Conservation (phyloP, 2,113 vertebrate genomes). For the Sylvia atricapilla region DNA sequence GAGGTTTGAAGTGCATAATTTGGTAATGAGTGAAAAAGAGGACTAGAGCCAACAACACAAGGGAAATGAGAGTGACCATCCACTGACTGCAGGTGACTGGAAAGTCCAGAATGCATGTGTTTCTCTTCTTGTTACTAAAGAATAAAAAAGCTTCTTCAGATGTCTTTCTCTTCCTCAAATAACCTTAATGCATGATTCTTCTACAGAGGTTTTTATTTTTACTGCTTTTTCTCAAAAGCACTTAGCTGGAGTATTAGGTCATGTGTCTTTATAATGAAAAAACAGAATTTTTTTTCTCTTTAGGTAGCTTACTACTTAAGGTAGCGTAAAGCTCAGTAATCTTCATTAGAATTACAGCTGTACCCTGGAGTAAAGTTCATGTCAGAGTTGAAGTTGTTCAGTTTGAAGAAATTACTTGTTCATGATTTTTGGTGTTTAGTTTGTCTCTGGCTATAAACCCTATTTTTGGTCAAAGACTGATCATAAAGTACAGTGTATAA, state of each 20-base stretch:
- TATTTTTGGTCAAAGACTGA: background rate
- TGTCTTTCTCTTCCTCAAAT: background rate
- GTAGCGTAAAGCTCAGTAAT: background rate
- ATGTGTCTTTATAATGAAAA: background rate
- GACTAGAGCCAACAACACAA: background rate
- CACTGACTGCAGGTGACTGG: background rate
- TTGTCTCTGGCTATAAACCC: background rate
- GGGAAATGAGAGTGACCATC: background rate
- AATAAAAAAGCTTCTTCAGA: background rate
- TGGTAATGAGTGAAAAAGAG: background rate
- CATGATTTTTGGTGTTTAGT: background rate
- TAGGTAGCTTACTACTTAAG: background rate
- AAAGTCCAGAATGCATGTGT: background rate
- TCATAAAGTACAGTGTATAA: background rate
- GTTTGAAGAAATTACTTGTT: background rate
- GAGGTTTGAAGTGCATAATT: background rate
- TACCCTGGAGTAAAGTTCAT: background rate
- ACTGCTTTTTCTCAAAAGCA: background rate
- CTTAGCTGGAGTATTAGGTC: background rate
- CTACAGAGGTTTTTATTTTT: background rate
- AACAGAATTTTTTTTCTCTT: background rate
- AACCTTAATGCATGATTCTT: background rate
- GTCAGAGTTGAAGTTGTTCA: background rate
- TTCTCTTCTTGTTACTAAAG: background rate
- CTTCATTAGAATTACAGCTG: background rate